These are phyloP conservation scores for Archocentrus centrarchus DNA, from an alignment of 2,113 vertebrate genomes.

Conservation along the genomic window DNA sequence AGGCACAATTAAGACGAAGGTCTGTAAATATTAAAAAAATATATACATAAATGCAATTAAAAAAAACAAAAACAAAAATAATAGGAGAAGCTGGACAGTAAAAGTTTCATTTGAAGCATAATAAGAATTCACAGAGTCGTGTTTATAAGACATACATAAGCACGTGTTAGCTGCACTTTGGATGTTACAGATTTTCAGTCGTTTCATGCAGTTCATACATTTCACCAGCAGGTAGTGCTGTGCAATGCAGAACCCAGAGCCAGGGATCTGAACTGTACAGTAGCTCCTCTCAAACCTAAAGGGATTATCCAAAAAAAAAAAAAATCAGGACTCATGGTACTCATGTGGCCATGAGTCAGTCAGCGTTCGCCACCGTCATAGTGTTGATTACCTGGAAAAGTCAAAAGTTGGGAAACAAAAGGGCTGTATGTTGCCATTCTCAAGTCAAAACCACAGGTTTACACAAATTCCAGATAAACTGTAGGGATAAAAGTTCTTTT, in stretches of 20 bases:
- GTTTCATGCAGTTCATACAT: conserved; percentile 56
- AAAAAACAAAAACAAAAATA: neutral
- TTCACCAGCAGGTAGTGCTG: conserved; percentile 79
- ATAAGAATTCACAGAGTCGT: neutral
- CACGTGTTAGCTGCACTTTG: conserved; percentile 14
- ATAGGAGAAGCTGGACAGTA: neutral
- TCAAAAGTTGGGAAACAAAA: neutral
- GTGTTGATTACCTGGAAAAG: neutral
- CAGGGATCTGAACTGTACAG: neutral
- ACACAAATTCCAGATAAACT: neutral
- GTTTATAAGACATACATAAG: neutral
- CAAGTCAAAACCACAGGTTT: neutral
- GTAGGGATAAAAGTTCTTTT: neutral
- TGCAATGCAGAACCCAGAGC: conserved; percentile 59
- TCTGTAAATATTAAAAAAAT: neutral
- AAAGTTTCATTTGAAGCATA: neutral
- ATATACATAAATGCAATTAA: too few relatives aligned
- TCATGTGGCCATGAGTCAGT: conserved; percentile 4
- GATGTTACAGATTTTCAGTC: conserved; percentile 57
- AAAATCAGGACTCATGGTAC: conserved; percentile 38
- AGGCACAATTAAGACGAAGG: neutral
- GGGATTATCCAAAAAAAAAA: conserved; percentile 37
- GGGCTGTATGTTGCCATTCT: neutral
- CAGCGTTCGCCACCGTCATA: neutral
- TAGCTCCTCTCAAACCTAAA: conserved; percentile 12